Evolutionary conservation across 1,140 invertebrate genomes (phyloP), one percentile per base, ranked within the genome.

Genomic region (Dendroctonus ponderosae): DNA sequence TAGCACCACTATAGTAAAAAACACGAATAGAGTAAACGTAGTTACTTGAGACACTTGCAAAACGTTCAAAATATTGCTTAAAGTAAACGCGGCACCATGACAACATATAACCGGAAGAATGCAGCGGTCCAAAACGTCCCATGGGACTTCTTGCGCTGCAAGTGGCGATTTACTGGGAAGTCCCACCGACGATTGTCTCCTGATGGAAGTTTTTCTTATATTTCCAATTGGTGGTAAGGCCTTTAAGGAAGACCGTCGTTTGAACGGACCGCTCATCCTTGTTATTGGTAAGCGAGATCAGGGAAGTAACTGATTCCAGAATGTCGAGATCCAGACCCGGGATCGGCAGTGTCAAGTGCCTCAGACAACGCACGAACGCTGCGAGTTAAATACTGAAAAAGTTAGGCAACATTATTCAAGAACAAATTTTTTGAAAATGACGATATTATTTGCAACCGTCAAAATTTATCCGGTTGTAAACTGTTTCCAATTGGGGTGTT

Each of bases 71-170:
- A 89, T 76, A 41, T 87, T 85, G 43, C 88, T 89, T 6, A 89
- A 76, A 65, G 91, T 85, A 53, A 91, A 85, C 38, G 89, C 88
- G 8, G 88, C 81, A 11, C 87, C 89, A 77, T 91, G 90, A 71
- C 89, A 91, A 75, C 91, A 87, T 62, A 91, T 82, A 44, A 91
- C 83, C 7, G 89, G 90, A 70, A 91, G 79, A n/a, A 89, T 81
- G 71, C 89, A 88, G 14, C 90, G 82, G 78, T 92, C 90, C 71
- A 90, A 83, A 62, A 91, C 84, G 76, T 91, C 90, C 89, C 89
- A 91, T 64, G 88, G 86, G 58, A 87, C 84, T 74, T 87, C 85
- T 78, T 72, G 72, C 43, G 67, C 64, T 15, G 61, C 57, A 7
- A 39, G 38, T 9, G 38, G 42, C 6, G 50, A 48, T 39, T 60